Base-by-base conservation (phyloP, 2,113 vertebrate species). In the Cottus gobio region DNA sequence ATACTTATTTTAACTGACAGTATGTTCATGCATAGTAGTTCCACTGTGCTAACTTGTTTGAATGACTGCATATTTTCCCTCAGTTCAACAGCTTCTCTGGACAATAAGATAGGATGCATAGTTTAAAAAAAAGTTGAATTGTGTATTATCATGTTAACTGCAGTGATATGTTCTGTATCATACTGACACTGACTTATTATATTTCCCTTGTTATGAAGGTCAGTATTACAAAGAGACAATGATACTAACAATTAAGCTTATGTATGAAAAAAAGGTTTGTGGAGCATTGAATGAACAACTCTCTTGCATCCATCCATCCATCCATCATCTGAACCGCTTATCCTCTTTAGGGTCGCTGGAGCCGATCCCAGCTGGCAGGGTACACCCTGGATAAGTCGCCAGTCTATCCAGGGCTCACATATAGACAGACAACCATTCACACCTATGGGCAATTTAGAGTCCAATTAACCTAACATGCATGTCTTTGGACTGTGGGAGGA, bases 1-100 rank as follows among this genome's bases (percentile, higher is more conserved):
- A 71, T 30, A 61, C 16, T 28, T 26, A 13, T 31, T 62, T 77
- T 2, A 85, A 61, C 26, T 64, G 4, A 52, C 28, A 69, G n/a
- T 60, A n/a, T 44, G 2, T 71, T 75, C 22, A 67, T 61, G 46
- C 58, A 24, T 52, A 37, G 39, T 54, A 44, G 20, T 50, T 1
- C 0, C 4, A 30, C 46, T 66, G 24, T 71, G 20, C 28, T 28
- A 66, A 70, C 1, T 16, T 75, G 26, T 68, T 64, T 52, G 18
- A 52, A 30, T 39, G 12, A 62, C 9, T 39, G 28, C 26, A 24
- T 68, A 30, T 22, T 67, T 26, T 60, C n/a, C 28, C 6, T 42
- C 2, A 5, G 36, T 4, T 18, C 24, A 34, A 50, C 26, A 72
- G 18, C 56, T 46, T 46, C 20, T 9, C 18, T 31, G 39, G 36